These are phyloP conservation scores for Pheucticus melanocephalus DNA, from an alignment of 2,113 vertebrate genomes.

Conservation along the genomic window DNA sequence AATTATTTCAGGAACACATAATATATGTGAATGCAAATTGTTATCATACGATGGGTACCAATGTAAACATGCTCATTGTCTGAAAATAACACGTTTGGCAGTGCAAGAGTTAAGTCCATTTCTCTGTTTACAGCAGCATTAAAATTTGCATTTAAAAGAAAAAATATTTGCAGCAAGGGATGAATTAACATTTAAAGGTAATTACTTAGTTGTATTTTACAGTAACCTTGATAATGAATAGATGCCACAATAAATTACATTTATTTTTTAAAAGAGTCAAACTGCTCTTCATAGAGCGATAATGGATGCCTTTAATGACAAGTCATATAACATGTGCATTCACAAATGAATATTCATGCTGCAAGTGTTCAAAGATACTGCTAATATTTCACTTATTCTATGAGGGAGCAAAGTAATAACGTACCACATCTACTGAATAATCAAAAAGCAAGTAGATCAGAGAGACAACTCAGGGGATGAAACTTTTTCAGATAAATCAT, in stretches of 20 bases:
- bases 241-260: not conserved
- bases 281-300: not conserved
- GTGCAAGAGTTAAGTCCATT: not conserved
- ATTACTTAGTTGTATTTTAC: conserved; percentile 13
- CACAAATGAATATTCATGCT: conserved; percentile 43
- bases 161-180: conserved; percentile 10
- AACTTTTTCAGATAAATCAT: conserved; percentile 47
- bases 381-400: conserved; percentile 44
- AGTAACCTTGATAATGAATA: conserved; percentile 30
- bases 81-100: not conserved
- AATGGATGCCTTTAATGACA: conserved; percentile 32
- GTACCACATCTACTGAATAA: conserved; percentile 20
- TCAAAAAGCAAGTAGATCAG: conserved; percentile 34
- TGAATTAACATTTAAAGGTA: conserved; percentile 33
- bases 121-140: not conserved
- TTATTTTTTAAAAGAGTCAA: not conserved
- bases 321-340: not conserved
- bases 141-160: not conserved
- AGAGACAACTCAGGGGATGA: conserved; percentile 21
- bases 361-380: not conserved
- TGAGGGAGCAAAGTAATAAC: not conserved
- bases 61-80: not conserved
- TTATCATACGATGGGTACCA: not conserved
- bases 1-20: not conserved
- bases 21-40: not conserved